Conservation (phyloP, 2,113 vertebrate species). For the Anser brachyrhynchus region DNA sequence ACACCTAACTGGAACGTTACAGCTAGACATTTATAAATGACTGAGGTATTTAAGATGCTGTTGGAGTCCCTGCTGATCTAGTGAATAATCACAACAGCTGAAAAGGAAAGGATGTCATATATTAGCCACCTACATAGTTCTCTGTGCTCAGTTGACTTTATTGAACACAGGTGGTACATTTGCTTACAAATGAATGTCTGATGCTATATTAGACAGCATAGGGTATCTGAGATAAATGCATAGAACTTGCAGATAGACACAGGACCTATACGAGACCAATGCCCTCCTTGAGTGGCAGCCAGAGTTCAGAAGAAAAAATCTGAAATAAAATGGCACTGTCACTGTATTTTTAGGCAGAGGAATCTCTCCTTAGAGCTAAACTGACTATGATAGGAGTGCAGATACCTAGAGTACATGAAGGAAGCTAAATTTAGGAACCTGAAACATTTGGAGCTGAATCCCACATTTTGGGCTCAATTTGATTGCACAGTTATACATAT, state of each 20-base stretch:
- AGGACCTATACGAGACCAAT: neutral
- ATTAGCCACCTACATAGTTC: neutral
- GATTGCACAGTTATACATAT: neutral
- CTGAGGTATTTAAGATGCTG: neutral
- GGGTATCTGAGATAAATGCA: neutral
- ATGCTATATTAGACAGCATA: neutral
- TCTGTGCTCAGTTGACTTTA: neutral
- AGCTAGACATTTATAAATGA: neutral
- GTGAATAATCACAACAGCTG: neutral
- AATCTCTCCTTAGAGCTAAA: neutral
- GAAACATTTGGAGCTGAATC: neutral
- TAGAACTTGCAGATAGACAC: neutral
- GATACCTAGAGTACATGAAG: neutral
- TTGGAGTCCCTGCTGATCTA: neutral
- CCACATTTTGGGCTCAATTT: neutral
- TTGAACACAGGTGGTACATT: neutral
- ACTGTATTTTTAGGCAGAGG: neutral
- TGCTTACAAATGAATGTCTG: neutral
- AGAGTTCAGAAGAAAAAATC: neutral
- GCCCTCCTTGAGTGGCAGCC: neutral
- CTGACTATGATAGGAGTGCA: neutral
- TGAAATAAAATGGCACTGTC: neutral
- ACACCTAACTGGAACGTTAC: neutral
- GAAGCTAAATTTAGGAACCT: neutral
- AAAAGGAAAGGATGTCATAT: neutral